Conservation (phyloP, 2,888 invertebrate species). For the Lasioglossum malachurum region DNA sequence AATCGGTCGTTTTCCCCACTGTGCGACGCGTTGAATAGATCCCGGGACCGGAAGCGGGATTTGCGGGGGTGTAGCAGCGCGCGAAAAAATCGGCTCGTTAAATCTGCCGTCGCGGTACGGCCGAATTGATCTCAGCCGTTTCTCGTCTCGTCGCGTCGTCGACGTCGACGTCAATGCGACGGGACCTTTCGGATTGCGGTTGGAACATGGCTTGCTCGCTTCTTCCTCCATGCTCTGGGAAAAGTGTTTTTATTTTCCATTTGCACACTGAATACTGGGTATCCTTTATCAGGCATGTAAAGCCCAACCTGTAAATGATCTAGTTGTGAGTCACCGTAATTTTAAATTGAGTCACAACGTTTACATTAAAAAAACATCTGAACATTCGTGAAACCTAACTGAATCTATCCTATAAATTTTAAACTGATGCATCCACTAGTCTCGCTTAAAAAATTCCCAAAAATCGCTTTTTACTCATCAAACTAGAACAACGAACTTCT, state of each 20-base stretch:
- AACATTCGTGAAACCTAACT: rapidly evolving
- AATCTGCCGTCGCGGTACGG: not conserved
- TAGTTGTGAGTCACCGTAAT: too few relatives aligned
- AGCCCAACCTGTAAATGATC: too few relatives aligned
- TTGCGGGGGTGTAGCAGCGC: not conserved
- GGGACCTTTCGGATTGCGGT: not conserved
- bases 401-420: not conserved
- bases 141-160: not conserved
- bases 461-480: not conserved
- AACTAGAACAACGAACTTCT: not conserved
- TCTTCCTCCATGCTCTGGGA: not conserved
- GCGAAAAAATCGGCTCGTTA: constrained; percentile 30
- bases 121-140: not conserved
- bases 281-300: not conserved
- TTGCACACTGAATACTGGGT: not conserved
- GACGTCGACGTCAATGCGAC: not conserved
- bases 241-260: not conserved
- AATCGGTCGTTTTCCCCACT: too few relatives aligned
- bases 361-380: not conserved
- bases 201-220: not conserved
- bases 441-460: not conserved
- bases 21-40: not conserved
- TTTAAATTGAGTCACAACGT: not conserved
- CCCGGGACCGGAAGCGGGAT: not conserved
- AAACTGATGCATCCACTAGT: not conserved